phyloP scores from a whole-genome alignment of 2,888 invertebrate genomes.

The Dasysyrphus tricinctus region DNA sequence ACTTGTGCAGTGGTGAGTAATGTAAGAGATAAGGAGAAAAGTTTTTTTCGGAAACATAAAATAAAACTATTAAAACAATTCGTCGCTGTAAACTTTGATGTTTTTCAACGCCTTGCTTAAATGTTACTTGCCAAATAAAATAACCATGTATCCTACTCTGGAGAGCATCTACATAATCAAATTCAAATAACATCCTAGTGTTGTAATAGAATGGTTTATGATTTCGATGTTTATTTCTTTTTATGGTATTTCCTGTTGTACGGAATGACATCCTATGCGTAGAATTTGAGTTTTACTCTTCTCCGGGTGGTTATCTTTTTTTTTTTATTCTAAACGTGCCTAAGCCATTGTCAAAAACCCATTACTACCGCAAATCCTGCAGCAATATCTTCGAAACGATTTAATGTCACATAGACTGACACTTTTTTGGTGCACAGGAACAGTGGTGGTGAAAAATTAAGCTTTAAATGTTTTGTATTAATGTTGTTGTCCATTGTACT shows the following conservation, averaged over 20 bases:
- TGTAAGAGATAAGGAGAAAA: neutral
- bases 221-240: conserved; percentile 10
- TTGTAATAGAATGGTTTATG: conserved; percentile 3
- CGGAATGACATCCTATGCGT: conserved; percentile 21
- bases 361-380: conserved; percentile 62
- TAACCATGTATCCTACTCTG: neutral
- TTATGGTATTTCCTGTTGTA: neutral
- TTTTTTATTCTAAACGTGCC: conserved; percentile 52
- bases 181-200: conserved; percentile 45
- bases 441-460: conserved; percentile 24
- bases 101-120: neutral
- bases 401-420: conserved; percentile 26
- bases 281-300: conserved; percentile 23
- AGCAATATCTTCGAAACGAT: conserved; percentile 57
- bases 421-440: conserved; percentile 21
- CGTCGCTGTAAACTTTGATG: neutral
- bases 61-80: neutral
- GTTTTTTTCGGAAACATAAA: neutral
- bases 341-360: conserved; percentile 66
- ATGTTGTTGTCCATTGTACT: no score
- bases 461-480: no score
- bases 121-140: neutral
- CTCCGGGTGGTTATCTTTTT: neutral
- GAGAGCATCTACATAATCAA: conserved; percentile 42
- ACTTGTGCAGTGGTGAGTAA: no score